phyloP scores from a whole-genome alignment of 2,888 invertebrate genomes.

The Dolichomitus sp. region DNA sequence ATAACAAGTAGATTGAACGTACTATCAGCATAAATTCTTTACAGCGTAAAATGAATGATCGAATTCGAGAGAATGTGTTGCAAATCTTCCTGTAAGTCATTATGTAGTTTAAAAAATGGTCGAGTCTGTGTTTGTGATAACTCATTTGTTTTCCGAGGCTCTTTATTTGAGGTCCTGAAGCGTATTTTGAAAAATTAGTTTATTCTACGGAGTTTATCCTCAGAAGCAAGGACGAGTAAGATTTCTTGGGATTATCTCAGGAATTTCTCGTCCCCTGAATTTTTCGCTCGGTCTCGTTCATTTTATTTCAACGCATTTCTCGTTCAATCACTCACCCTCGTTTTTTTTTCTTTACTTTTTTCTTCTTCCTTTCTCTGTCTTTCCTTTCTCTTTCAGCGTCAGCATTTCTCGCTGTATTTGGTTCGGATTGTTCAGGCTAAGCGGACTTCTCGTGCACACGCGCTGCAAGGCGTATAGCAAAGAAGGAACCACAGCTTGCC shows the following conservation, averaged over 20 bases:
- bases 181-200: not conserved
- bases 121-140: not conserved
- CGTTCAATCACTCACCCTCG: slow-evolving; percentile 23
- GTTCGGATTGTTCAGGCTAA: slow-evolving; percentile 77
- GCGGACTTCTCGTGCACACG: slow-evolving; percentile 63
- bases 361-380: slow-evolving; percentile 33
- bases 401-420: slow-evolving; percentile 76
- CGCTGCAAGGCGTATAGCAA: slow-evolving; percentile 6
- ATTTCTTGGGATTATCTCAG: not conserved
- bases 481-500: slow-evolving; percentile 52
- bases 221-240: not conserved
- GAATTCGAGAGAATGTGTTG: too few relatives aligned
- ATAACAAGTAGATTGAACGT: not conserved
- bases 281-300: slow-evolving; percentile 10
- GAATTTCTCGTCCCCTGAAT: slow-evolving; percentile 16
- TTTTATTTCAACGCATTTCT: slow-evolving; percentile 14
- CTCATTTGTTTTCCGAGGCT: not conserved
- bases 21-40: not conserved
- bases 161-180: not conserved
- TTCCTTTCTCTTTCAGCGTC: slow-evolving; percentile 43
- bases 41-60: too few relatives aligned
- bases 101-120: not conserved
- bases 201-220: not conserved
- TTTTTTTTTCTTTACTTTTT: slow-evolving; percentile 12
- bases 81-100: not conserved